Base-by-base conservation (phyloP, 2,113 vertebrate genomes). In the Rhombomys opimus region DNA sequence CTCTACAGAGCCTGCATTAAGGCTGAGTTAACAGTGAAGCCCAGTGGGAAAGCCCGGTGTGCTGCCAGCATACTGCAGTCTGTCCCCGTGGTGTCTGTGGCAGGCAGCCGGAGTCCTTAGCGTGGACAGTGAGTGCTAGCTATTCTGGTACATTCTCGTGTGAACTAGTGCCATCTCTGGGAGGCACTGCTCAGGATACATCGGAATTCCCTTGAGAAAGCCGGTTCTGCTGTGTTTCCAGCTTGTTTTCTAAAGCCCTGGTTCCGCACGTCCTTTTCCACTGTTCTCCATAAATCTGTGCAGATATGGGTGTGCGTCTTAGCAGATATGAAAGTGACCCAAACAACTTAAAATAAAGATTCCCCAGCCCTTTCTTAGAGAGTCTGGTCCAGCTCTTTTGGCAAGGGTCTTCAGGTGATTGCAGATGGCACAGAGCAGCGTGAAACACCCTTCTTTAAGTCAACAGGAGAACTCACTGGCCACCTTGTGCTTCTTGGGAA, bases 371-470 rank as follows among this genome's bases (percentile, higher is more conserved):
- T 9, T 50, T 9, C 7, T 85, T 35, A 92, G 23, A 75, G 4
- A 17, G 17, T 75, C 72, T 78, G 63, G 90, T 73, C 38, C 81
- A 77, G 17, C 67, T 88, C 61, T 52, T 54, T 27, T 94, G 54
- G 2, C 14, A 23, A 7, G 27, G 57, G 80, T 32, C 12, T 73
- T 61, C 10, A 25, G 27, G 94, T 65, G 59, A 76, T 96, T 87
- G 10, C 12, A 59, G 27, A 38, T 46, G 52, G 75, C 46, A n/a
- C 52, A 50, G 46, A 77, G 77, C 17, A 46, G 17, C 92, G 68
- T 63, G 57, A 87, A 50, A 95, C 92, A 63, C 38, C n/a, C 41
- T 93, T 4, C 32, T 94, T 90, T 72, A 81, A 38, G 35, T 85
- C 15, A 77, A 65, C 13, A 7, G 35, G 59, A 59, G 65, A 90